Conservation (phyloP, 2,797 vertebrate species). For the Esox lucius region DNA sequence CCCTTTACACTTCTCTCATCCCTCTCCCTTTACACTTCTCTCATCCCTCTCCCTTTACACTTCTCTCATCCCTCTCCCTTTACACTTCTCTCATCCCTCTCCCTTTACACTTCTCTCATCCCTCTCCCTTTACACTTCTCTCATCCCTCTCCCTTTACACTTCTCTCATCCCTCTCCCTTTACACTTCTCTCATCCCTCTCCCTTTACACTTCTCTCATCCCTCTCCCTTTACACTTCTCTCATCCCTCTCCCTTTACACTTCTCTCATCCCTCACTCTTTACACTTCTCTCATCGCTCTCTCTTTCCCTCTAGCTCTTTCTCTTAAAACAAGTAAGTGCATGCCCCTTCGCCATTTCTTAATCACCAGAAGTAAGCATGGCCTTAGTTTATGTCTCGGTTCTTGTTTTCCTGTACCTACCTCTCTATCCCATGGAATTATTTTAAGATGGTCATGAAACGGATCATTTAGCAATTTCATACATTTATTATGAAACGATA, state of each 20-base stretch:
- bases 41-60: not conserved
- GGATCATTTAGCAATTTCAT: too few relatives aligned
- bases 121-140: not conserved
- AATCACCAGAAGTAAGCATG: too few relatives aligned
- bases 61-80: not conserved
- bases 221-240: not conserved
- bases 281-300: not conserved
- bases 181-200: not conserved
- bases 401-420: too few relatives aligned
- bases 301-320: not conserved
- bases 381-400: too few relatives aligned
- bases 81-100: not conserved
- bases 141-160: not conserved
- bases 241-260: not conserved
- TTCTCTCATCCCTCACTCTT: not conserved
- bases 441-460: too few relatives aligned
- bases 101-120: not conserved
- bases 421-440: too few relatives aligned
- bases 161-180: not conserved
- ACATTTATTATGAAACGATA: too few relatives aligned
- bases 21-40: not conserved
- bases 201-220: not conserved
- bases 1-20: not conserved
- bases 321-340: not conserved
- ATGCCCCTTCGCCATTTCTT: too few relatives aligned